phyloP scores from a whole-genome alignment of 2,797 vertebrate species.

The Alca torda region DNA sequence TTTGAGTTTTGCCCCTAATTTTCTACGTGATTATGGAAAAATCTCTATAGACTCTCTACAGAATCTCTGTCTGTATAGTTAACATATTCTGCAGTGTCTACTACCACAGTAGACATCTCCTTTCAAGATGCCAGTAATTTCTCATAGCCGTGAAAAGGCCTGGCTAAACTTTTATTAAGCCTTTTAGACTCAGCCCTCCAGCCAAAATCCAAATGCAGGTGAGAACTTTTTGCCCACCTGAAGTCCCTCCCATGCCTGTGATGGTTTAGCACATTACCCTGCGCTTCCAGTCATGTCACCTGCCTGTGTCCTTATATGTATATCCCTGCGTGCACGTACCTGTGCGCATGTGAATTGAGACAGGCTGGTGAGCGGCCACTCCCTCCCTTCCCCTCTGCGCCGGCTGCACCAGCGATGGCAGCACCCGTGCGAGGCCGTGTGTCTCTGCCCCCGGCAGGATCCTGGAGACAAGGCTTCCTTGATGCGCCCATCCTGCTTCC shows the following conservation, averaged over 20 bases:
- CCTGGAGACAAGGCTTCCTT: not conserved
- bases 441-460: not conserved
- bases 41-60: not conserved
- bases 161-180: not conserved
- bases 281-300: not conserved
- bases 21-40: not conserved
- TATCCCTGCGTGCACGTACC: not conserved
- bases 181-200: not conserved
- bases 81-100: not conserved
- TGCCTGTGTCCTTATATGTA: not conserved
- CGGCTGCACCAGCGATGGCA: not conserved
- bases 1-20: not conserved
- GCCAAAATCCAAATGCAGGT: not conserved
- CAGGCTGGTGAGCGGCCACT: not conserved
- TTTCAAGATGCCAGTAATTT: not conserved
- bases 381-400: rapidly evolving
- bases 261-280: not conserved
- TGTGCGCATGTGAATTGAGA: not conserved
- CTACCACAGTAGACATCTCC: not conserved
- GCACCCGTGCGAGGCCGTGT: too few relatives aligned
- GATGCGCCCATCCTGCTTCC: not conserved
- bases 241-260: not conserved
- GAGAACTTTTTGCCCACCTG: not conserved
- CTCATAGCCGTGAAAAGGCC: not conserved
- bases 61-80: not conserved